These are phyloP conservation scores for Sclerurus mexicanus DNA, from an alignment of 2,113 vertebrate genomes.

Conservation along the genomic window DNA sequence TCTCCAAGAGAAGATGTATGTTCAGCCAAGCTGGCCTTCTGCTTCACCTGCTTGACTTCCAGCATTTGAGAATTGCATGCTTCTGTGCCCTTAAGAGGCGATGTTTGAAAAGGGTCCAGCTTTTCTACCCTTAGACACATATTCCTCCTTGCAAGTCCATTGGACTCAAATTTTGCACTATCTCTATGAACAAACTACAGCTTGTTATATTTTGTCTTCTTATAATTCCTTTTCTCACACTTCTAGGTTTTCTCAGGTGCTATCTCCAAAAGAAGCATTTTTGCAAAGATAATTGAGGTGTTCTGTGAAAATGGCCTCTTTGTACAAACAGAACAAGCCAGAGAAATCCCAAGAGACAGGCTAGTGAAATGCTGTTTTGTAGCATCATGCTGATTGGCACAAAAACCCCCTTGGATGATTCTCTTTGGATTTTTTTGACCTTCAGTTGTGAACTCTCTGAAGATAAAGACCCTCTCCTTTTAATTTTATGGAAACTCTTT, in stretches of 20 bases:
- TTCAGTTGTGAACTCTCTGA: slow-evolving; percentile 2
- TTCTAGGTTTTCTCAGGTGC: neutral
- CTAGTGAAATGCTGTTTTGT: neutral
- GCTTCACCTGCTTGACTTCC: neutral
- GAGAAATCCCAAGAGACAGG: neutral
- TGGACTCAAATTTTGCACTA: neutral
- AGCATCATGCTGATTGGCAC: neutral
- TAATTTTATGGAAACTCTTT: neutral
- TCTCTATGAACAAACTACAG: neutral
- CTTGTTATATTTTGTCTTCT: neutral
- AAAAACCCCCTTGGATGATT: neutral
- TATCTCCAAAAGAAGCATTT: neutral
- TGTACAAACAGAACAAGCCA: neutral
- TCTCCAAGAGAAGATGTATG: neutral
- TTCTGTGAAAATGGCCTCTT: neutral
- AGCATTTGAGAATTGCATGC: neutral
- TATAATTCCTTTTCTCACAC: neutral
- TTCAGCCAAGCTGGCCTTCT: neutral
- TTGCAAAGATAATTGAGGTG: neutral
- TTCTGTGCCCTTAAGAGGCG: neutral
- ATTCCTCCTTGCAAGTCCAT: neutral
- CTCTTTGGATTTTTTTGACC: neutral
- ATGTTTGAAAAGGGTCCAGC: neutral
- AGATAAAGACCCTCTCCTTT: neutral
- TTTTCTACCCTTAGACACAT: neutral